Conservation (phyloP, 2,113 vertebrate genomes). For the Alethe castanea region DNA sequence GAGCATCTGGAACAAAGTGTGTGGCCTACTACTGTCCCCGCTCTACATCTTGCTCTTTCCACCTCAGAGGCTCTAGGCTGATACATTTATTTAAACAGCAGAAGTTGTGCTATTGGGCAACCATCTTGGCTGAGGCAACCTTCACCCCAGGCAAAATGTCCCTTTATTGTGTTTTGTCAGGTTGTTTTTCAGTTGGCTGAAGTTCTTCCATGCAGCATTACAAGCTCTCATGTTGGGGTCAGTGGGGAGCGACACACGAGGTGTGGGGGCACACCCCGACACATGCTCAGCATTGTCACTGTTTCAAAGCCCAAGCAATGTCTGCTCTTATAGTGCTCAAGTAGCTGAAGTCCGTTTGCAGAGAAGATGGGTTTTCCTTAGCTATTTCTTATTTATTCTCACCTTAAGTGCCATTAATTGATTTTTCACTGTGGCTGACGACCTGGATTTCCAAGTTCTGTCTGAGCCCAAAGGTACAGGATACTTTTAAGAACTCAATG, state of each 20-base stretch:
- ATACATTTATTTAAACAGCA: not conserved
- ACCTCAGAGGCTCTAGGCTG: not conserved
- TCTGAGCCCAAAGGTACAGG: not conserved
- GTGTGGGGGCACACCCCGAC: accelerated
- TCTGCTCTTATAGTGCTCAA: not conserved
- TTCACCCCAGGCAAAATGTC: accelerated
- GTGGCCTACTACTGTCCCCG: not conserved
- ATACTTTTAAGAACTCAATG: not conserved
- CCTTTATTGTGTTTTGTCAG: not conserved
- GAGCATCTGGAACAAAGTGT: not conserved
- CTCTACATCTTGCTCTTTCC: not conserved
- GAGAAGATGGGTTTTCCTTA: not conserved
- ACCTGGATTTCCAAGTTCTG: not conserved
- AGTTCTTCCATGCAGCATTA: not conserved
- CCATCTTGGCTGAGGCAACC: not conserved
- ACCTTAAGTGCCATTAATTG: not conserved
- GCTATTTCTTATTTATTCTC: not conserved
- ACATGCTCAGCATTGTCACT: not conserved
- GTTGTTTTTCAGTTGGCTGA: not conserved
- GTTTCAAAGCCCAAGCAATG: not conserved
- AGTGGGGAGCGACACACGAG: not conserved
- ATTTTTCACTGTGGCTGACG: not conserved
- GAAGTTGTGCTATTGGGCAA: not conserved
- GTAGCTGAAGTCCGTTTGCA: not conserved
- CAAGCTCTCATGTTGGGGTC: not conserved